Conservation (phyloP, 2,113 vertebrate species). For the Melanocharis versteri region DNA sequence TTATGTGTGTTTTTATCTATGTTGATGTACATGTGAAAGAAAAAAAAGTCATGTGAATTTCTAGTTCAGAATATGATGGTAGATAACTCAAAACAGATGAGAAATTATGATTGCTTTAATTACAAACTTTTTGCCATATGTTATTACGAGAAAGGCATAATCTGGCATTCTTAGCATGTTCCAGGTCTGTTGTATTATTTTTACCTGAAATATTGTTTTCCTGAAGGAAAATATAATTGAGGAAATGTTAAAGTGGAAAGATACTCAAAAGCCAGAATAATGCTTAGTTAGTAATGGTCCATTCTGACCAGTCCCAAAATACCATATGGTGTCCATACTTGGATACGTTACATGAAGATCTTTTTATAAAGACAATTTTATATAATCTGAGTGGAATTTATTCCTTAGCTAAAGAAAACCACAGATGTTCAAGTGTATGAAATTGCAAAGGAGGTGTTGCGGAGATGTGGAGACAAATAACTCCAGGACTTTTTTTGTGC, state of each 20-base stretch:
- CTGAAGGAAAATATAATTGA: background rate
- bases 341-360: background rate
- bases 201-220: background rate
- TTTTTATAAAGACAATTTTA: conserved; percentile 56
- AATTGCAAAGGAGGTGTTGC: conserved; percentile 68
- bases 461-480: conserved; percentile 67
- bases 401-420: conserved; percentile 52
- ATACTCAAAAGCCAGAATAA: background rate
- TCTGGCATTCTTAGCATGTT: background rate
- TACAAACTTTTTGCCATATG: background rate
- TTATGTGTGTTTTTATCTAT: background rate
- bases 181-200: background rate
- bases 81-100: background rate
- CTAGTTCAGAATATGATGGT: background rate
- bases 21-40: background rate
- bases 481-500: conserved; percentile 35
- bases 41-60: background rate
- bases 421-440: conserved; percentile 63
- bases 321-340: conserved; percentile 6
- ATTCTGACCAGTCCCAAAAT: background rate
- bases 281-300: background rate
- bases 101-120: background rate
- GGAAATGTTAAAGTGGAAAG: background rate
- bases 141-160: background rate
- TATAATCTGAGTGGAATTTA: conserved; percentile 56